A percentile compares a stretch with the other conserved stretches of the same genome.
phyloP scores from a whole-genome alignment of 2,797 vertebrate genomes.

The Podarcis lilfordi region DNA sequence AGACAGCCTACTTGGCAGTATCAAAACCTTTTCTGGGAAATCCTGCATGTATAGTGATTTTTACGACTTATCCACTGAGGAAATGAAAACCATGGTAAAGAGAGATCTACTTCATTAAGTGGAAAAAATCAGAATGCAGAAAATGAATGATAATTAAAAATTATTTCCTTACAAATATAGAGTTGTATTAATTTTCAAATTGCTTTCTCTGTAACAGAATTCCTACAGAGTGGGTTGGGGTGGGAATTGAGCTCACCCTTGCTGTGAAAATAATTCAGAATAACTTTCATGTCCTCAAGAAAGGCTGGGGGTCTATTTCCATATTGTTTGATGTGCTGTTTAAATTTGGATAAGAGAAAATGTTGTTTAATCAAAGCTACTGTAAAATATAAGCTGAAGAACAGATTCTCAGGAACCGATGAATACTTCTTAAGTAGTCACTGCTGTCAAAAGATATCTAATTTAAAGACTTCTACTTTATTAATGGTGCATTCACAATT shows the following conservation, averaged over 20 bases:
- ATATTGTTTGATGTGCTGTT: conserved; percentile 79
- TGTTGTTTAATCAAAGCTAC: conserved; percentile 74
- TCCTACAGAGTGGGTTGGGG: conserved; percentile 69
- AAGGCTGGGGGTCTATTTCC: conserved; percentile 80
- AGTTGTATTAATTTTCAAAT: conserved; percentile 77
- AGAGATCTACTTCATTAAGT: conserved; percentile 75
- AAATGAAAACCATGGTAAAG: conserved; percentile 72
- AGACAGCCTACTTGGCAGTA: conserved; percentile 50
- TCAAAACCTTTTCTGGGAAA: conserved; percentile 66
- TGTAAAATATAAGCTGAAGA: conserved; percentile 59
- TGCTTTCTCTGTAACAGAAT: conserved; percentile 73
- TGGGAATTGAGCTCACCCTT: conserved; percentile 76
- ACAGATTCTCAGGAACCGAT: conserved; percentile 60
- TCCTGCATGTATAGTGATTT: conserved; percentile 58
- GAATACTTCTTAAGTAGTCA: conserved; percentile 44
- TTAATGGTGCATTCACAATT: conserved; percentile 67
- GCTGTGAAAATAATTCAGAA: conserved; percentile 76
- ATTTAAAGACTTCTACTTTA: conserved; percentile 57
- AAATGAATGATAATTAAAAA: conserved; percentile 81
- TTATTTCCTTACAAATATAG: conserved; percentile 79
- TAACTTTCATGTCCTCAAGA: conserved; percentile 78
- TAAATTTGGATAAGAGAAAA: conserved; percentile 76
- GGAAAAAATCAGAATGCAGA: conserved; percentile 71
- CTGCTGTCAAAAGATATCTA: conserved; percentile 52
- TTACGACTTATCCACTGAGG: conserved; percentile 69